phyloP scores from a whole-genome alignment of 2,113 vertebrate species.

The Ahaetulla prasina region DNA sequence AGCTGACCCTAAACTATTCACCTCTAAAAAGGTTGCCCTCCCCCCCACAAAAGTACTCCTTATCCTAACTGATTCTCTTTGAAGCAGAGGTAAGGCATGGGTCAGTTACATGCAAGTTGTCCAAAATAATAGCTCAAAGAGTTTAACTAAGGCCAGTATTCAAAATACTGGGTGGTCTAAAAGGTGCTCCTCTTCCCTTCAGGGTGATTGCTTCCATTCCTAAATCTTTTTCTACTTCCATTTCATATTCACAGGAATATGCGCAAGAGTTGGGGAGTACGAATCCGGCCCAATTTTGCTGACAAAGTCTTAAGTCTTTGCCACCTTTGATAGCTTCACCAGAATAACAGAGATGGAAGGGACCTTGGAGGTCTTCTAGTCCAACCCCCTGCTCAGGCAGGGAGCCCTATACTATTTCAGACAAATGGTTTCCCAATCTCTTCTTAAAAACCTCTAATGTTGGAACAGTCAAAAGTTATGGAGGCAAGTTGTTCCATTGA shows the following conservation, averaged over 20 bases:
- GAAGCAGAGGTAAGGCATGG: conserved; percentile 30
- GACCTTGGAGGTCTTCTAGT: too few relatives aligned
- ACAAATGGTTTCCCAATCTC: too few relatives aligned
- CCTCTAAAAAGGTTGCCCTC: neutral
- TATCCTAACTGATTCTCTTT: conserved; percentile 18
- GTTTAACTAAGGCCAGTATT: conserved; percentile 8
- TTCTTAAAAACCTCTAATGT: too few relatives aligned
- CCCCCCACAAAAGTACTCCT: conserved; percentile 1
- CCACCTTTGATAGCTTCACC: neutral
- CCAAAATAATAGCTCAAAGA: neutral
- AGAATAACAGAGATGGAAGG: neutral
- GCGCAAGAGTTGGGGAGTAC: neutral
- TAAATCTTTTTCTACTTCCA: neutral
- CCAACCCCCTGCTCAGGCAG: too few relatives aligned
- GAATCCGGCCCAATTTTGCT: neutral
- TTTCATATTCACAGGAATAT: too few relatives aligned
- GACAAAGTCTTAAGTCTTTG: neutral
- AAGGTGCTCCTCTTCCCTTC: neutral
- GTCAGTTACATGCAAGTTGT: conserved; percentile 7
- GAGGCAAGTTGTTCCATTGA: too few relatives aligned
- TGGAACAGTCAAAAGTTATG: too few relatives aligned
- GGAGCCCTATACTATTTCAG: too few relatives aligned
- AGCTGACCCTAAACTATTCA: conserved; percentile 29
- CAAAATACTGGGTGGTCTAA: conserved; percentile 14
- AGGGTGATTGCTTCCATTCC: neutral